These are phyloP conservation scores for Bos indicus DNA, from an alignment of 2,113 vertebrate species.

Conservation along the genomic window DNA sequence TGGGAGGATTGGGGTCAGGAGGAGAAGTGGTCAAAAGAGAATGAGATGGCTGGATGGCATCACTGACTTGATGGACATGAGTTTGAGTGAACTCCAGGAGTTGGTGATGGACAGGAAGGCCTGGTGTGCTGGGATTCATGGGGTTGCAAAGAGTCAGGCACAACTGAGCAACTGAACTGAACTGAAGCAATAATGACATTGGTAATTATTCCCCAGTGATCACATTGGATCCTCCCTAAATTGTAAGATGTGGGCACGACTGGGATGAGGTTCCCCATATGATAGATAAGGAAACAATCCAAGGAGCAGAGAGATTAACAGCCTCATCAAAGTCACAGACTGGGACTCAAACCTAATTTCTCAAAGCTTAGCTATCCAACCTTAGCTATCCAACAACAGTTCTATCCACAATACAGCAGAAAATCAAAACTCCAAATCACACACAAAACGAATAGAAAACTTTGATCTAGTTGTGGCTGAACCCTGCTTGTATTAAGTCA, in stretches of 20 bases:
- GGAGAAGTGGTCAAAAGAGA: accelerated
- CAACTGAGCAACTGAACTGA: too few relatives aligned
- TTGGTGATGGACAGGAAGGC: too few relatives aligned
- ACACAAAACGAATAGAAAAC: background rate
- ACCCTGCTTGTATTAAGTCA: background rate
- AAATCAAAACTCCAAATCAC: background rate
- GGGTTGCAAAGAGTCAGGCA: accelerated
- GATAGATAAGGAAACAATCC: background rate
- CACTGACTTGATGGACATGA: accelerated
- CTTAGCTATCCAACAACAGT: background rate
- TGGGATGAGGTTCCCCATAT: background rate
- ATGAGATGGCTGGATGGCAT: too few relatives aligned
- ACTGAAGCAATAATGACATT: background rate
- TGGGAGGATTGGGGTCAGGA: too few relatives aligned
- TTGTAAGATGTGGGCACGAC: background rate
- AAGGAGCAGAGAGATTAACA: background rate
- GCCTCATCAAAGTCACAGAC: background rate
- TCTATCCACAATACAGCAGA: background rate
- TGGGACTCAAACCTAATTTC: background rate
- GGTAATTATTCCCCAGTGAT: background rate
- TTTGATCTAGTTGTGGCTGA: background rate
- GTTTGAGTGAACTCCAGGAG: too few relatives aligned
- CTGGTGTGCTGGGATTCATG: too few relatives aligned
- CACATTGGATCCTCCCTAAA: background rate
- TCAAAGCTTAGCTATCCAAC: background rate